A percentile compares a stretch with the other conserved stretches of the same genome.
Evolutionary conservation across 37 sponge, comb jelly and placozoan genomes (phyloP).

Genomic region (Ephydatia muelleri): DNA sequence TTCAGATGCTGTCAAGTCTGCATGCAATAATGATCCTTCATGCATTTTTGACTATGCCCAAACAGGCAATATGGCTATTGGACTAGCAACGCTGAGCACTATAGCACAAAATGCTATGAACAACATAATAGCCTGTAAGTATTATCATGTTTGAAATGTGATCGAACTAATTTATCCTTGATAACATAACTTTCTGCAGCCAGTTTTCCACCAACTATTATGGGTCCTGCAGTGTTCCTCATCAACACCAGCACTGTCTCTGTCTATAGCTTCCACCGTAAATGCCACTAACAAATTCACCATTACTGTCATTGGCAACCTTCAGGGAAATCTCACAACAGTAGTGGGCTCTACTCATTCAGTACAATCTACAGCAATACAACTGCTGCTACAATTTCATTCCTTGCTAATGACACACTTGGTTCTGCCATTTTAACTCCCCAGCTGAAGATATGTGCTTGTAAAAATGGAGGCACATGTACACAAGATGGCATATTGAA

Average conservation of each 20-base stretch:
- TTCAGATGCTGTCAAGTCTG: not conserved
- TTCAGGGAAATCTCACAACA: not conserved
- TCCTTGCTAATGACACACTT: slow-evolving; percentile 41
- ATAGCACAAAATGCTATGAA: not conserved
- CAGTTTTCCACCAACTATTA: slow-evolving; percentile 59
- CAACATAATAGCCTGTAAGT: slow-evolving; percentile 1
- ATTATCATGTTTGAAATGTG: not conserved
- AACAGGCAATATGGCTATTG: slow-evolving; percentile 50
- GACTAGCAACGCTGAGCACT: slow-evolving; percentile 18
- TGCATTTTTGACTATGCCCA: slow-evolving; percentile 69
- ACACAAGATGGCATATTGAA: slow-evolving; percentile 45
- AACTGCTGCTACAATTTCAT: not conserved
- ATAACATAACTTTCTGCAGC: no score
- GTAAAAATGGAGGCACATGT: slow-evolving; percentile 58
- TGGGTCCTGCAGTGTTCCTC: slow-evolving; percentile 26
- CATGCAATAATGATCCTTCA: slow-evolving; percentile 29
- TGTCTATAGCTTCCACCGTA: slow-evolving; percentile 35
- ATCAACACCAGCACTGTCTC: slow-evolving; percentile 19
- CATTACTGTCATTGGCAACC: slow-evolving; percentile 3
- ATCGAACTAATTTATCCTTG: not conserved
- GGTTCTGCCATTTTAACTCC: slow-evolving; percentile 19
- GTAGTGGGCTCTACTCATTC: slow-evolving; percentile 31
- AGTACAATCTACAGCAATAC: not conserved
- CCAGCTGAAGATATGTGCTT: slow-evolving; percentile 47
- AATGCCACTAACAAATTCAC: slow-evolving; percentile 3